phyloP scores from a whole-genome alignment of 2,113 vertebrate species.

The Podilymbus podiceps region DNA sequence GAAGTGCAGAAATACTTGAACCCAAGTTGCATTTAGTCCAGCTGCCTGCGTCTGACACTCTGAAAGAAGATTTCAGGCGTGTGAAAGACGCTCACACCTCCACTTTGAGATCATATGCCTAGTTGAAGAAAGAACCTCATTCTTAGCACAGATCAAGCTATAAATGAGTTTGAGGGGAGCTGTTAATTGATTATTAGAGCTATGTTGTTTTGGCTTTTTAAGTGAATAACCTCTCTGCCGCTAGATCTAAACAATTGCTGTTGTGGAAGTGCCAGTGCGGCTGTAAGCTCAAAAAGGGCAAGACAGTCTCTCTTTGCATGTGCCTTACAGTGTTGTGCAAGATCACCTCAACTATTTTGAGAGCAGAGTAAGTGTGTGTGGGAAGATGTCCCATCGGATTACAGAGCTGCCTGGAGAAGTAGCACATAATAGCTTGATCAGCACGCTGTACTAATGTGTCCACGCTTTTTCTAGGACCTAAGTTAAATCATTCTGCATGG shows the following conservation, averaged over 20 bases:
- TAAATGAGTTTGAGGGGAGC: neutral
- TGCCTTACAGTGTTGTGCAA: neutral
- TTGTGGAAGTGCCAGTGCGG: neutral
- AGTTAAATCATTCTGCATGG: neutral
- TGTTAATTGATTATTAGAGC: constrained; percentile 15
- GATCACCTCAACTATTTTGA: neutral
- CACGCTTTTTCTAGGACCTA: neutral
- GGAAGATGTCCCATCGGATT: neutral
- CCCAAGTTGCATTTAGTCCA: neutral
- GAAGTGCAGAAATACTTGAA: neutral
- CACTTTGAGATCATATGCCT: neutral
- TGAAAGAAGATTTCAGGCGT: neutral
- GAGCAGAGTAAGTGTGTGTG: neutral
- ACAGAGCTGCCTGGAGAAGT: neutral
- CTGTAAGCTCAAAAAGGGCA: neutral
- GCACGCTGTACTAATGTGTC: neutral
- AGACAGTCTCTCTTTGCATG: neutral
- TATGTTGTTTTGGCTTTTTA: neutral
- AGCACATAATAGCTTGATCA: neutral
- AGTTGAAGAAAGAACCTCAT: neutral
- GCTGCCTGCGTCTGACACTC: neutral
- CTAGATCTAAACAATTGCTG: neutral
- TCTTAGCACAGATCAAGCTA: neutral
- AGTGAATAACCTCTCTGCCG: neutral
- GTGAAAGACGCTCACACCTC: neutral